phyloP scores from a whole-genome alignment of 2,113 vertebrate genomes.

The Nothobranchius furzeri region DNA sequence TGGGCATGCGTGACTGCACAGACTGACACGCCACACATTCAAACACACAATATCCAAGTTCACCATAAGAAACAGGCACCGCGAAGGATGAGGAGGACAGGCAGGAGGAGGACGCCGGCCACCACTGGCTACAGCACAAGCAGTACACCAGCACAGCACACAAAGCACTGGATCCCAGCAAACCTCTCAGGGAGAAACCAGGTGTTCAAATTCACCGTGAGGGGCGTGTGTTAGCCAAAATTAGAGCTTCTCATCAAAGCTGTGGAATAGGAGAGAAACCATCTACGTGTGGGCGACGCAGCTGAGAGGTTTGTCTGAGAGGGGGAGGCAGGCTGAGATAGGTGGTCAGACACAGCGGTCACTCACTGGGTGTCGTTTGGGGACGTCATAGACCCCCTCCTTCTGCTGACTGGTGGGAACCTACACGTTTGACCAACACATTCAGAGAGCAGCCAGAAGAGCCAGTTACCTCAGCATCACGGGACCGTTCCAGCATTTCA shows the following conservation, averaged over 20 bases:
- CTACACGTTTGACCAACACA: slow-evolving; percentile 76
- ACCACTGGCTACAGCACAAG: slow-evolving; percentile 50
- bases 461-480: slow-evolving; percentile 62
- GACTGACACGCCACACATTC: slow-evolving; percentile 38
- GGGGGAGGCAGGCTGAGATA: slow-evolving; percentile 61
- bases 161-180: slow-evolving; percentile 70
- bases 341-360: slow-evolving; percentile 80
- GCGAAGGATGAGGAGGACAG: slow-evolving; percentile 23
- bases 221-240: slow-evolving; percentile 4
- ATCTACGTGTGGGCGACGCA: slow-evolving; percentile 5
- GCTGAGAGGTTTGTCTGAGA: slow-evolving; percentile 76
- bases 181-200: slow-evolving; percentile 67
- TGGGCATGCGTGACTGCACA: slow-evolving; percentile 54
- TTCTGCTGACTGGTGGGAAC: slow-evolving; percentile 99
- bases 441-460: slow-evolving; percentile 69
- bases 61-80: slow-evolving; percentile 42
- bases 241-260: slow-evolving; percentile 4
- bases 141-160: slow-evolving; percentile 54
- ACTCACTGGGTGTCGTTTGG: slow-evolving; percentile 99
- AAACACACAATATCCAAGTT: slow-evolving; percentile 21
- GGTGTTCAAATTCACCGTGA: slow-evolving; percentile 4
- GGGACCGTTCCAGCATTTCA: slow-evolving; percentile 28
- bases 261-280: not conserved
- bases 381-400: slow-evolving; percentile 99
- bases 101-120: slow-evolving; percentile 38